phyloP scores from a whole-genome alignment of 2,113 vertebrate species.

The Psettodes erumei region DNA sequence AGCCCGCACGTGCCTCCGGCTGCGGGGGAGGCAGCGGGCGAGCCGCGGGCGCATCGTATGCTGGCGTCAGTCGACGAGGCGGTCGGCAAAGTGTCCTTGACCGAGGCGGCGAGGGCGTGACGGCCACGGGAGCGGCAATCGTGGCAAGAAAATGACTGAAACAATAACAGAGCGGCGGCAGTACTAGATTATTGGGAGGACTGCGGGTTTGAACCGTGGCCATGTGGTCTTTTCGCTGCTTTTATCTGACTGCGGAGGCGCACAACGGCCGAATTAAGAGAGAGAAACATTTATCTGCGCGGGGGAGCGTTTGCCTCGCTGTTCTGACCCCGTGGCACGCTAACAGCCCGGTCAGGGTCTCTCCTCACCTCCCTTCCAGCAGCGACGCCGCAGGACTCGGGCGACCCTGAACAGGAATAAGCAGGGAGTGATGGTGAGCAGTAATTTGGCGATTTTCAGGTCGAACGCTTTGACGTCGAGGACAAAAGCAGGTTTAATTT shows the following conservation, averaged over 20 bases:
- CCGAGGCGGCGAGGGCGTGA: background rate
- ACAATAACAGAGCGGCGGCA: too few species aligned
- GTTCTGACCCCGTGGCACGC: background rate
- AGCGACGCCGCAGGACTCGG: background rate
- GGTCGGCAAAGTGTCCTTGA: conserved; percentile 7
- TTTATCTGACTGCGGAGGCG: too few species aligned
- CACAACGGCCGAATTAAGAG: background rate
- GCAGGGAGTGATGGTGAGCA: background rate
- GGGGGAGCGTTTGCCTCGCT: background rate
- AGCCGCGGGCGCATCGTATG: background rate
- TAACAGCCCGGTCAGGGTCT: background rate
- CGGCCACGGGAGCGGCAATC: background rate
- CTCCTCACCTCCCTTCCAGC: background rate
- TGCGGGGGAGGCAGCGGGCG: too few species aligned
- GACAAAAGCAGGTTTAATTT: background rate
- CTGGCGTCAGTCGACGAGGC: conserved; percentile 18
- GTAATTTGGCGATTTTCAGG: background rate
- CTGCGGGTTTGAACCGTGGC: background rate
- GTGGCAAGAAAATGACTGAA: background rate
- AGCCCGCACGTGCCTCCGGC: too few species aligned
- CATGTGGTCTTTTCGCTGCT: too few species aligned
- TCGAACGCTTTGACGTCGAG: background rate
- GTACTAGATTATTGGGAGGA: too few species aligned
- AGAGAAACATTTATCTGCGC: background rate
- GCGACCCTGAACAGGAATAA: background rate